Conservation (phyloP, 2,797 vertebrate species). For the Sebastes taczanowskii region DNA sequence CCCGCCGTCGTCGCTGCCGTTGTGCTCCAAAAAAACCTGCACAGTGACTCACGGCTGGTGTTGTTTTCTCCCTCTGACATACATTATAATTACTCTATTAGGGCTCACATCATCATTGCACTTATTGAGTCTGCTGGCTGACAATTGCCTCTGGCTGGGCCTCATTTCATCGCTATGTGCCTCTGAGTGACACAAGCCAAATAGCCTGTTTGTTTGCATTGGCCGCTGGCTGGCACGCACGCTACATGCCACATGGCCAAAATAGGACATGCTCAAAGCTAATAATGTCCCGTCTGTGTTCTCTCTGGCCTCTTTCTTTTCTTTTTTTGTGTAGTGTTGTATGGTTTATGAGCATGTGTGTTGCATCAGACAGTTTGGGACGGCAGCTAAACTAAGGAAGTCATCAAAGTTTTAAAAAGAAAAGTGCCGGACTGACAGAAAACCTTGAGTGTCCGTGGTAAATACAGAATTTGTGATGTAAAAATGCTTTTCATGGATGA, state of each 20-base stretch:
- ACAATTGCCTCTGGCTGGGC: constrained; percentile 70
- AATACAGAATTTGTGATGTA: background rate
- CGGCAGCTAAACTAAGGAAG: background rate
- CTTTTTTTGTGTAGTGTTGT: constrained; percentile 10
- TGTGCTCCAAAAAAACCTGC: background rate
- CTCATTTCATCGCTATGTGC: constrained; percentile 74
- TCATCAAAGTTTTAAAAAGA: background rate
- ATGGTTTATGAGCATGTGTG: constrained; percentile 52
- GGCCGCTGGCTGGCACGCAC: constrained; percentile 62
- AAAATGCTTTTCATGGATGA: background rate
- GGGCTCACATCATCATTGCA: constrained; percentile 53
- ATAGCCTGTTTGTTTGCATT: constrained; percentile 79
- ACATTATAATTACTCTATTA: constrained; percentile 66
- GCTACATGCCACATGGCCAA: constrained; percentile 74
- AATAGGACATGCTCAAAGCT: constrained; percentile 73
- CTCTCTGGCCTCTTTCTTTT: constrained; percentile 13
- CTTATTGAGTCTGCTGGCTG: constrained; percentile 67
- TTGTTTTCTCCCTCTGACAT: constrained; percentile 41
- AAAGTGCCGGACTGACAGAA: background rate
- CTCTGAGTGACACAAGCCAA: constrained; percentile 76
- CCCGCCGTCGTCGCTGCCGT: background rate
- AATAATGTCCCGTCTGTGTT: constrained; percentile 71
- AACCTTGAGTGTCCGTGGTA: background rate
- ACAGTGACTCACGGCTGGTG: constrained; percentile 46
- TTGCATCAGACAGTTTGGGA: constrained; percentile 45